phyloP scores from a whole-genome alignment of 2,113 vertebrate genomes.

The Saimiri boliviensis region DNA sequence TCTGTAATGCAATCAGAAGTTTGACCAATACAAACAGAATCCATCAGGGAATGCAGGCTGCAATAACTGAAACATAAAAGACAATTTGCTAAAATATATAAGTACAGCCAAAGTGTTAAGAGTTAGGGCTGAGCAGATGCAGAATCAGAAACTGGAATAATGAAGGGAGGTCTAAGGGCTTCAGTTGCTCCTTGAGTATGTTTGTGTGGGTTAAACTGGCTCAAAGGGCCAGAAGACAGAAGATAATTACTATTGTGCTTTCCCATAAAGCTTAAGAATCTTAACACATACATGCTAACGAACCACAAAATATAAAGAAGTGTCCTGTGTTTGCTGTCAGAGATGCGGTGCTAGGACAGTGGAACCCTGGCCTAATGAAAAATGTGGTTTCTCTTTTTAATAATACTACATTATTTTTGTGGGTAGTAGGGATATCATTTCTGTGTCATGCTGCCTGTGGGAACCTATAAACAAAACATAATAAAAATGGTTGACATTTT shows the following conservation, averaged over 20 bases:
- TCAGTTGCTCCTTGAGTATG: neutral
- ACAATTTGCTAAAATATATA: neutral
- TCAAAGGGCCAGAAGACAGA: neutral
- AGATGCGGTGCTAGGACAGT: neutral
- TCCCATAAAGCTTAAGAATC: neutral
- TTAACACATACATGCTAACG: too few relatives aligned
- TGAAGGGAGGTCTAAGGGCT: neutral
- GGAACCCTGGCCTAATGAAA: neutral
- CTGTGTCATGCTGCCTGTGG: neutral
- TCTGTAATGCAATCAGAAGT: neutral
- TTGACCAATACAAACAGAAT: neutral
- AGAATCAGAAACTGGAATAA: neutral
- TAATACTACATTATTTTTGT: neutral
- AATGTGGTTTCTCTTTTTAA: neutral
- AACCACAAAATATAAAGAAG: too few relatives aligned
- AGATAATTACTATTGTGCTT: neutral
- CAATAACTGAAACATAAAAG: neutral
- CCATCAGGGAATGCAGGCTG: neutral
- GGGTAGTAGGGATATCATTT: neutral
- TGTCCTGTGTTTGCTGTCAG: neutral
- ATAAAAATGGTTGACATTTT: constrained; percentile 18
- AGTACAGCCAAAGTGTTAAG: neutral
- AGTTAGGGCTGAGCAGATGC: neutral
- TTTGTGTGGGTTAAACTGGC: neutral
- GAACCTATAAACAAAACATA: neutral